Percentiles rank a stretch among this genome's conserved stretches.
Evolutionary conservation across 2,888 invertebrate genomes (phyloP).

Genomic region (Neuroscelio doddi): DNA sequence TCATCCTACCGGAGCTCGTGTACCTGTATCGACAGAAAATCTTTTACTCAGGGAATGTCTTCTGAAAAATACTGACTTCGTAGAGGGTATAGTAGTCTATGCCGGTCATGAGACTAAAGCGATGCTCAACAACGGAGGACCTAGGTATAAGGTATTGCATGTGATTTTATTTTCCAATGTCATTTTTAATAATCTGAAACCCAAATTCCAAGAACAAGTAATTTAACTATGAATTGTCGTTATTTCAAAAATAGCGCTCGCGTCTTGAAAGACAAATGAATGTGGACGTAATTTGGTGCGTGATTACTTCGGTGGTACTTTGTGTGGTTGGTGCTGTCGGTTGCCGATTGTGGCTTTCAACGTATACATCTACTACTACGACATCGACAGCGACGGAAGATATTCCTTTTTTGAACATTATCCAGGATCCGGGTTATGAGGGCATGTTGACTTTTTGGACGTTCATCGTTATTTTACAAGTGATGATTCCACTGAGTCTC

Average conservation of each 20-base stretch:
- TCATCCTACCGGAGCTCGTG: conserved; percentile 84
- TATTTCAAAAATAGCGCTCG: conserved; percentile 81
- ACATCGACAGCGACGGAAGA: conserved; percentile 53
- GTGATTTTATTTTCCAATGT: conserved; percentile 1
- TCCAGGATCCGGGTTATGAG: conserved; percentile 79
- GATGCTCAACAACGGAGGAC: conserved; percentile 97
- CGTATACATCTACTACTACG: conserved; percentile 70
- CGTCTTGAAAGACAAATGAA: conserved; percentile 95
- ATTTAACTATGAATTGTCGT: not conserved
- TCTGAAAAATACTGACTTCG: conserved; percentile 95
- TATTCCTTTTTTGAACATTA: conserved; percentile 80
- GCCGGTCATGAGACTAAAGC: conserved; percentile 98
- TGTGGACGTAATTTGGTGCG: conserved; percentile 96
- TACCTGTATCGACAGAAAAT: conserved; percentile 91
- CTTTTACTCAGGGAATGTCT: conserved; percentile 93
- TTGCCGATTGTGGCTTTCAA: conserved; percentile 88
- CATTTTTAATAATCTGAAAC: not conserved
- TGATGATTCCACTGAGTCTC: conserved; percentile 96
- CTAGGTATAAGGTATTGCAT: conserved; percentile 75
- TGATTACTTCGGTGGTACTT: conserved; percentile 89
- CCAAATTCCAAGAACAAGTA: no score
- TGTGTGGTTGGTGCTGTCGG: conserved; percentile 94
- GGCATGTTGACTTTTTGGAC: conserved; percentile 95
- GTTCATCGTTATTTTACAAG: conserved; percentile 95
- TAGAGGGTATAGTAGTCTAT: conserved; percentile 97